These are phyloP conservation scores for Drosophila novamexicana DNA, from an alignment of 1,140 invertebrate genomes.

Conservation along the genomic window DNA sequence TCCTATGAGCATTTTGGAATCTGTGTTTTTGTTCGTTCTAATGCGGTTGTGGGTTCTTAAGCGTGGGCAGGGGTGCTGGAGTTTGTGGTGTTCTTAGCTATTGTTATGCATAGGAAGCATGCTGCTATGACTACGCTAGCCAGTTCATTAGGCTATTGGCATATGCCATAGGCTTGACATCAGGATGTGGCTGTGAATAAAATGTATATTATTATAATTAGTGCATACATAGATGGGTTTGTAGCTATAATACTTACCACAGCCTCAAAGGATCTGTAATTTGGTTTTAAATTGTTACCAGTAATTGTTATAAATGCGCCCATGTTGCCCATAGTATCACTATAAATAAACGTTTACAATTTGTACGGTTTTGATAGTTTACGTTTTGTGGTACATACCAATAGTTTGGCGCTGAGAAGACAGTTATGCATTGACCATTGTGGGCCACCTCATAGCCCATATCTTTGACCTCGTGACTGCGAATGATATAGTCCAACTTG, in stretches of 20 bases:
- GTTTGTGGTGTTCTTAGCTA: constrained; percentile 67
- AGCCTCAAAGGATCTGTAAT: constrained; percentile 96
- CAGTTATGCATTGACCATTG: constrained; percentile 96
- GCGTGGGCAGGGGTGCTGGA: constrained; percentile 52
- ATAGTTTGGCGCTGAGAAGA: constrained; percentile 99
- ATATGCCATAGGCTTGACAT: constrained; percentile 98
- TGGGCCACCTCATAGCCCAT: constrained; percentile 98
- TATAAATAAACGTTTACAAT: constrained; percentile 84
- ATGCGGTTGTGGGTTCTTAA: constrained; percentile 63
- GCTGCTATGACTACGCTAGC: constrained; percentile 71
- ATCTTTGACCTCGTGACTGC: constrained; percentile 99
- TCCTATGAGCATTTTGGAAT: constrained; percentile 42
- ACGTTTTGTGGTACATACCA: constrained; percentile 88
- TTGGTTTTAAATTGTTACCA: constrained; percentile 95
- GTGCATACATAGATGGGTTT: not conserved
- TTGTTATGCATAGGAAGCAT: constrained; percentile 53
- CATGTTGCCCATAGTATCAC: constrained; percentile 99
- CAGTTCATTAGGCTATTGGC: constrained; percentile 89
- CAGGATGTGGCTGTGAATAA: constrained; percentile 94
- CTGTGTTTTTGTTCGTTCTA: constrained; percentile 31
- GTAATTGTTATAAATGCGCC: constrained; percentile 98
- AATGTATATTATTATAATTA: constrained; percentile 6
- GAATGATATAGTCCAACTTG: constrained; percentile 95
- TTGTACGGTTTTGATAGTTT: not conserved
- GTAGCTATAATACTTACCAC: constrained; percentile 86